Percentiles rank a stretch among this genome's conserved stretches.
These are phyloP conservation scores for Typhlichthys eigenmanni DNA, from an alignment of 2,797 vertebrate species.

Conservation along the genomic window DNA sequence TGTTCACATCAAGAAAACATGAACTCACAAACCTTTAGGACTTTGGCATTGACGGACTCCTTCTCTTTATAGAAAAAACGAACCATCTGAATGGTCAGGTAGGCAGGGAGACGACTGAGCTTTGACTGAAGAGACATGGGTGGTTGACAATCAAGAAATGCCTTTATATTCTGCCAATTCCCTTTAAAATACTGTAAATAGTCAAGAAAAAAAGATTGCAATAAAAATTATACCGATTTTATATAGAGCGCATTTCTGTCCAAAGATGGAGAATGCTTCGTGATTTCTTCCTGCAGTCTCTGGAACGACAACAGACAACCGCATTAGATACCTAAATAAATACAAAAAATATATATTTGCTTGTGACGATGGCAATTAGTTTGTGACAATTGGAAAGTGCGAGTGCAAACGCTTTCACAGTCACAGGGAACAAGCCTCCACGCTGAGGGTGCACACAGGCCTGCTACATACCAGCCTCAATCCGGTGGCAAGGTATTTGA, in stretches of 20 bases:
- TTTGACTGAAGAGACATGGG: constrained; percentile 82
- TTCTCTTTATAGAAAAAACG: constrained; percentile 99
- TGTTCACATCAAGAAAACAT: not conserved
- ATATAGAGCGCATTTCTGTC: constrained; percentile 96
- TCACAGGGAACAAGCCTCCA: not conserved
- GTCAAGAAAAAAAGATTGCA: not conserved
- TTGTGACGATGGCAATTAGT: too few species aligned
- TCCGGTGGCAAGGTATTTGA: constrained; percentile 97
- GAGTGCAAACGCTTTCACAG: too few species aligned
- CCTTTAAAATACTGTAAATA: not conserved
- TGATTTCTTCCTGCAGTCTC: constrained; percentile 98
- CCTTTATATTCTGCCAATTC: not conserved
- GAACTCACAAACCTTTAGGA: constrained; percentile 87
- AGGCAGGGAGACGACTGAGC: constrained; percentile 93
- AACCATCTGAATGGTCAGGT: constrained; percentile 98
- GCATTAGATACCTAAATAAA: not conserved
- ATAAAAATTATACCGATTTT: constrained; percentile 88
- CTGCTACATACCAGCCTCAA: constrained; percentile 86
- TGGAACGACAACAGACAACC: constrained; percentile 50
- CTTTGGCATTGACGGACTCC: constrained; percentile 99
- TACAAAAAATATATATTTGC: too few species aligned
- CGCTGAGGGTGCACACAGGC: not conserved
- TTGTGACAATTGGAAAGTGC: too few species aligned
- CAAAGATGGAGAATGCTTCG: constrained; percentile 92
- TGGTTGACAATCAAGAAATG: not conserved